A percentile compares a stretch with the other conserved stretches of the same genome.
Evolutionary conservation across 2,113 vertebrate species (phyloP).

Genomic region (Castor canadensis): DNA sequence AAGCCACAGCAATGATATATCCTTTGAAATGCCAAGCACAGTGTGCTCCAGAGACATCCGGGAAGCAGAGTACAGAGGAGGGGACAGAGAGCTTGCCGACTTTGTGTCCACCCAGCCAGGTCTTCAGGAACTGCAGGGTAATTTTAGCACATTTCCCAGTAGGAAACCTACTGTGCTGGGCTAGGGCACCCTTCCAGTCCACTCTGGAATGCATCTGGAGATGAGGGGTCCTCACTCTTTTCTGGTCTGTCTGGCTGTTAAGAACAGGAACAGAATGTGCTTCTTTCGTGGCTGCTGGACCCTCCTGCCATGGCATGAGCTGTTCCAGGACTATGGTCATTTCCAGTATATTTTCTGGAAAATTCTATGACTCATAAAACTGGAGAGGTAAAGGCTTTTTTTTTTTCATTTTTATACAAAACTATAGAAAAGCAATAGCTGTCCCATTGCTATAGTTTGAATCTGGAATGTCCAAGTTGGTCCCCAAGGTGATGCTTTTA

Average conservation of each 20-base stretch:
- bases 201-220: background rate
- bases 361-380: constrained; percentile 35
- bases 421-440: background rate
- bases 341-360: constrained; percentile 18
- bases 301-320: background rate
- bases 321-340: background rate
- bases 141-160: background rate
- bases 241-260: background rate
- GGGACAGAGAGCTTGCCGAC: background rate
- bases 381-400: background rate
- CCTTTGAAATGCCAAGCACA: background rate
- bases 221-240: background rate
- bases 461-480: background rate
- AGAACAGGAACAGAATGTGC: constrained; percentile 33
- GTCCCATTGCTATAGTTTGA: background rate
- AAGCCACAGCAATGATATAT: background rate
- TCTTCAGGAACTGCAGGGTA: background rate
- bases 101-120: background rate
- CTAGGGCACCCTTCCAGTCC: background rate
- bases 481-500: background rate
- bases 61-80: background rate
- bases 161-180: too few species aligned
- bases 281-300: background rate
- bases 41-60: background rate
- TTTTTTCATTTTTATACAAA: background rate